Base-by-base conservation (phyloP, 1,140 invertebrate species). In the Bombus fervidus region DNA sequence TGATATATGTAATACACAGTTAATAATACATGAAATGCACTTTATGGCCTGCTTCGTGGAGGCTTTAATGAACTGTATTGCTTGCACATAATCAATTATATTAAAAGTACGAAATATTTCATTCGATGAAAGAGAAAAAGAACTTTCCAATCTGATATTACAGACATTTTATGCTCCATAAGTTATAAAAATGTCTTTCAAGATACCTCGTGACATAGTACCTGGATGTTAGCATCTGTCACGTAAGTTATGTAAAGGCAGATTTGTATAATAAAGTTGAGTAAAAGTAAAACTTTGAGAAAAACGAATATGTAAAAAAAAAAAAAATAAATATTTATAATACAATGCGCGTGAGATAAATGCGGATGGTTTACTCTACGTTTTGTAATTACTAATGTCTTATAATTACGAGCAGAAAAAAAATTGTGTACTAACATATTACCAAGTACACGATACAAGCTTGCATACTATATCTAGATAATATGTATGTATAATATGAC, bases 31-130 rank as follows among this genome's bases (percentile, higher is more conserved):
- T 80, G 62, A 87, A 89, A 91, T 89, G 87, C 87, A 92, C 87
- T 73, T 91, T 83, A 89, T 64, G 90, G 91, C 90, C 89, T 91
- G 88, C 84, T 91, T 92, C 74, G 85, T 91, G 90, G 87, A 87
- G 81, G 90, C 74, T 89, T 83, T 79, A 86, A 41, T 28, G 62
- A 81, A 89, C 76, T 85, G 81, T 73, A 86, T 79, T 87, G 89
- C 89, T 91, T 91, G 89, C 90, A 89, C 90, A 89, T 91, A 83
- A 88, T 88, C 77, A 84, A 88, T 73, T 81, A 69, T 72, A 90
- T 79, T 90, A 90, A 80, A 83, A 90, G 25, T 64, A 89, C 37
- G 74, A 39, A 80, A 82, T 39, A 80, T 18, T 80, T 69, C 53
- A 85, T 80, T 85, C 28, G 6, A 72, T 72, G 31, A 68, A 64